phyloP scores from a whole-genome alignment of 2,113 vertebrate species.

The Platysternon megacephalum region DNA sequence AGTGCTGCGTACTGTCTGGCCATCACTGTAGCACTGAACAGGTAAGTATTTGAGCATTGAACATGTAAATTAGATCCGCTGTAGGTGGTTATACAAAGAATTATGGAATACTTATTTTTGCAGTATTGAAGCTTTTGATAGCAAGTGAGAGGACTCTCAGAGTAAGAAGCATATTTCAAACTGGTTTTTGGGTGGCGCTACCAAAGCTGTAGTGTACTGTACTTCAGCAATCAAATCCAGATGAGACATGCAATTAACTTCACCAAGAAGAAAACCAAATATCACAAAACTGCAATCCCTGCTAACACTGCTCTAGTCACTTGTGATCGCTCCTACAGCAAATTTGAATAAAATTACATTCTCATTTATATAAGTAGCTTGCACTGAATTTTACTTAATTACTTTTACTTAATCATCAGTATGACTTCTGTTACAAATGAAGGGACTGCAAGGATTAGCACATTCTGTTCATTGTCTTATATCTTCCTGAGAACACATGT shows the following conservation, averaged over 20 bases:
- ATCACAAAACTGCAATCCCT: background rate
- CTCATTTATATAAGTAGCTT: background rate
- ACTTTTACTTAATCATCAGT: background rate
- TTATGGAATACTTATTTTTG: background rate
- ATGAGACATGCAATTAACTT: background rate
- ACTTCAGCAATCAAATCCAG: background rate
- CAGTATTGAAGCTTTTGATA: background rate
- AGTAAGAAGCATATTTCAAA: fast-evolving
- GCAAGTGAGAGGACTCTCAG: background rate
- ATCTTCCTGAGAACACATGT: background rate
- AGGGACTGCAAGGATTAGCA: background rate
- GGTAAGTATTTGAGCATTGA: background rate
- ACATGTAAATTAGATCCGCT: background rate
- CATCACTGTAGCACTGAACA: background rate
- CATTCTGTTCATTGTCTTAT: fast-evolving
- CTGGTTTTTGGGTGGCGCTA: background rate
- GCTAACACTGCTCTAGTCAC: background rate
- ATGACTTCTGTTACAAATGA: background rate
- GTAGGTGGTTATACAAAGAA: background rate
- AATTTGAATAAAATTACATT: background rate
- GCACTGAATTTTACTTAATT: background rate
- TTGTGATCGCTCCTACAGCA: fast-evolving
- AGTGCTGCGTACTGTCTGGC: background rate
- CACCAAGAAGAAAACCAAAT: background rate
- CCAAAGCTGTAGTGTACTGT: background rate